Evolutionary conservation across 2,888 invertebrate genomes (phyloP).

Genomic region (Suillia variegata): DNA sequence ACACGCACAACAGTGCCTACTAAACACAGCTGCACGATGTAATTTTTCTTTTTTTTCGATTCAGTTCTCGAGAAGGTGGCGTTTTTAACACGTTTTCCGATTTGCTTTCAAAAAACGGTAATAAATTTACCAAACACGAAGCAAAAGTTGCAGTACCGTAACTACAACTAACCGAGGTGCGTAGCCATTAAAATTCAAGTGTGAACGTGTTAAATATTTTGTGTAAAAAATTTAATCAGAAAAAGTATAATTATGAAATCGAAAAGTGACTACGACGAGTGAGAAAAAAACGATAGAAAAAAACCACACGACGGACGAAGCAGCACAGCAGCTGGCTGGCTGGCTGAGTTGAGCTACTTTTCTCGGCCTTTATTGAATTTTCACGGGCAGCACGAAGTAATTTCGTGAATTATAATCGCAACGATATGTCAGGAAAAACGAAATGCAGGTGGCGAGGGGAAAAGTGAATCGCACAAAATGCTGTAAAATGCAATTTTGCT

Average conservation of each 20-base stretch:
- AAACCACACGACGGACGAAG: neutral
- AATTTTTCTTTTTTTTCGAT: too few relatives aligned
- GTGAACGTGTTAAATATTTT: too few relatives aligned
- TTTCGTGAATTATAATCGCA: neutral
- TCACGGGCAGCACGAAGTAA: neutral
- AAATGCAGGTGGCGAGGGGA: too few relatives aligned
- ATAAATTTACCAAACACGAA: neutral
- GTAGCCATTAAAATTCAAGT: too few relatives aligned
- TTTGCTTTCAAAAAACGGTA: neutral
- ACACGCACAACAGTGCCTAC: too few relatives aligned
- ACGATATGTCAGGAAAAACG: neutral
- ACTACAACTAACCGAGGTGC: too few relatives aligned
- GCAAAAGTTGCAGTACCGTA: neutral
- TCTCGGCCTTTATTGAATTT: slow-evolving; percentile 2
- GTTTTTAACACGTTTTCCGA: neutral
- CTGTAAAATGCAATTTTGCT: neutral
- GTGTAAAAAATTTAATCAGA: neutral
- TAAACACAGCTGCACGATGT: too few relatives aligned
- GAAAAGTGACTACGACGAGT: neutral
- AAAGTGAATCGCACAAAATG: too few relatives aligned
- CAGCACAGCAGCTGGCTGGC: neutral
- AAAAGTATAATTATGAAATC: slow-evolving; percentile 7
- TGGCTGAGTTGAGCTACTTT: too few relatives aligned
- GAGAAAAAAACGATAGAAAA: too few relatives aligned
- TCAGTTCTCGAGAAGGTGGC: neutral